Evolutionary conservation across 2,888 invertebrate genomes (phyloP), one percentile per base, ranked within the genome.

Genomic region (Tetragnatha montana): DNA sequence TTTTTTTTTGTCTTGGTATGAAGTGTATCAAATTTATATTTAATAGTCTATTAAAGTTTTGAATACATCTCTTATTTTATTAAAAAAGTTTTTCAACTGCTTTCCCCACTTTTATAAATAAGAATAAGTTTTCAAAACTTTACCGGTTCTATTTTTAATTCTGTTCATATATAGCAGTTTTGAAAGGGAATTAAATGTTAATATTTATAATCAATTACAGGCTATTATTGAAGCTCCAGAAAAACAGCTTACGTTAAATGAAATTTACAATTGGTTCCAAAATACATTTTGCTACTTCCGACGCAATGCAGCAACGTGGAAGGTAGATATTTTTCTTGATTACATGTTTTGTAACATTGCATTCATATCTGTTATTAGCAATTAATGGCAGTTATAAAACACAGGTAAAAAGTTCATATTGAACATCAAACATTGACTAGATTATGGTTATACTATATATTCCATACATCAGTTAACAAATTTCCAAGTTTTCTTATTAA

Each of bases 231-330:
- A 99, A 95, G 98, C 99, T 92, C 98, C 98, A 76, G 98, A 99
- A 93, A 98, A 98, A 94, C 99, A 99, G 94, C 95, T 99, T 93
- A 99, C 99, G 68, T 95, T 99, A 92, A 99, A 99, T 94, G 99
- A 99, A 95, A 99, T 99, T 93, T 99, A 99, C 95, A 99, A 98
- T 95, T 99, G 99, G 99, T 99, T 99, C 95, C 98, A 98, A 95
- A 97, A 97, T 93, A 99, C 99, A n/a, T 99, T 99, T 95, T 98
- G 98, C 94, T 99, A 99, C 95, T 99, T 99, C 95, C 95, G 99
- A 93, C 96, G 98, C 93, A 99, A 99, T 94, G 99, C 99, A 92
- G 99, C 99, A 84, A 99, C 99, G 91, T 99, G 99, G 99, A 99
- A 99, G 98, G 99, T 99, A 96, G 14, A 51, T 71, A 85, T 80